phyloP scores from a whole-genome alignment of 92 coral and sea anemone species.

The Palythoa grandis region DNA sequence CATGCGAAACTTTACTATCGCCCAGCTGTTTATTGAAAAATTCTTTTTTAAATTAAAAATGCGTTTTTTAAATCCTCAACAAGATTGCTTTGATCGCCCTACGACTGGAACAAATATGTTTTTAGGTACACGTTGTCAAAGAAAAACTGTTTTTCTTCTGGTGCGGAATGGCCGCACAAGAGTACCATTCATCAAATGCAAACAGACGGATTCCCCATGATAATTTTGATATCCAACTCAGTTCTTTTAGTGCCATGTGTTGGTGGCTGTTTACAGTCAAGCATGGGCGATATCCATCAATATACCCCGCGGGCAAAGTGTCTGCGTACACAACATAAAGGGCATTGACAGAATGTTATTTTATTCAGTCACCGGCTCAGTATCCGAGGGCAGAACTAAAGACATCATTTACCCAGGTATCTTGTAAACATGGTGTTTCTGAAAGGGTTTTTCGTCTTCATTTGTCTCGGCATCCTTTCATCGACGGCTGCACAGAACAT shows the following conservation, averaged over 20 bases:
- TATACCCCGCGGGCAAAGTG: slow-evolving; percentile 37
- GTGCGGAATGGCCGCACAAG: not conserved
- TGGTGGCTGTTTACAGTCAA: slow-evolving; percentile 21
- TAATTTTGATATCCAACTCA: not conserved
- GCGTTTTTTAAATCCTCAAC: not conserved
- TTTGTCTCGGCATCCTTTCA: not conserved
- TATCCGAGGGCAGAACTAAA: slow-evolving; percentile 10
- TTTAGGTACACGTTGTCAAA: not conserved
- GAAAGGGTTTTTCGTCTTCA: not conserved
- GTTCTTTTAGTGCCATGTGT: slow-evolving; percentile 9
- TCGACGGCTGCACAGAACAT: not conserved
- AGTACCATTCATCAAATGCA: slow-evolving; percentile 28
- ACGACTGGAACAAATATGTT: not conserved
- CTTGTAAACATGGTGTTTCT: not conserved
- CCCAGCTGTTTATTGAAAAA: not conserved
- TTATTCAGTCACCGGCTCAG: not conserved
- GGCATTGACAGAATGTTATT: slow-evolving; percentile 17
- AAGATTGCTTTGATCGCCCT: not conserved
- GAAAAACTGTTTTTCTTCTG: slow-evolving; percentile 24
- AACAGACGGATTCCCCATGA: not conserved
- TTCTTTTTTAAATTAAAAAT: not conserved
- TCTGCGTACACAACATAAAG: slow-evolving; percentile 2
- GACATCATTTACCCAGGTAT: slow-evolving; percentile 13
- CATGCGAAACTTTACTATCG: not conserved
- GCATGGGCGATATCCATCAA: slow-evolving; percentile 16